Percentiles rank a stretch among this genome's conserved stretches.
phyloP scores from a whole-genome alignment of 2,797 vertebrate species.

The Yasuhikotakia modesta region DNA sequence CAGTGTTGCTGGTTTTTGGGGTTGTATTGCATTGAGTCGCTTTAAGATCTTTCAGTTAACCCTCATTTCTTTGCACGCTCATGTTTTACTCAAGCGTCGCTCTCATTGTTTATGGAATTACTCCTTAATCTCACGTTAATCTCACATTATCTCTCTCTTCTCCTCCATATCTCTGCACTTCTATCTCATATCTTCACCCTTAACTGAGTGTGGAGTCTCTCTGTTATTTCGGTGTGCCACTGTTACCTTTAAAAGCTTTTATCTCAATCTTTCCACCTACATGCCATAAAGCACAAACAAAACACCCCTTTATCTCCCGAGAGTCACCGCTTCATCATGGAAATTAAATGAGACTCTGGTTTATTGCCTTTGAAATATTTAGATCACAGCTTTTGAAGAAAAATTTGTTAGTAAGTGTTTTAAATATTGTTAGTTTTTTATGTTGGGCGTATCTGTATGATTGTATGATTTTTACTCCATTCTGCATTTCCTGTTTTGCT shows the following conservation, averaged over 20 bases:
- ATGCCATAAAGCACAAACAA: constrained; percentile 45
- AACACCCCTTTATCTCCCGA: constrained; percentile 46
- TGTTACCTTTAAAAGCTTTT: constrained; percentile 34
- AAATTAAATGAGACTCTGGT: constrained; percentile 11
- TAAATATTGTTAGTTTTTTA: background rate
- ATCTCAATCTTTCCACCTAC: constrained; percentile 47
- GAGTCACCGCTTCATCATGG: constrained; percentile 31
- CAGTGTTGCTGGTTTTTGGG: background rate
- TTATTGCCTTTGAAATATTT: constrained; percentile 13
- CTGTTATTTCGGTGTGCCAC: constrained; percentile 20
- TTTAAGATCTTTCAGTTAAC: background rate
- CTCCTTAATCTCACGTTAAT: constrained; percentile 6
- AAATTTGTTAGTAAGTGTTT: background rate
- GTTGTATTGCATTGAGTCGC: background rate
- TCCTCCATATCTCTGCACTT: constrained; percentile 1
- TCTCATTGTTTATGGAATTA: constrained; percentile 33
- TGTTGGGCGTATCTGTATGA: background rate
- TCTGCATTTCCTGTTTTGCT: too few species aligned
- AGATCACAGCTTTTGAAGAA: background rate
- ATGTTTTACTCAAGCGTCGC: background rate
- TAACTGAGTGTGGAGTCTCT: constrained; percentile 48
- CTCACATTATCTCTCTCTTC: background rate
- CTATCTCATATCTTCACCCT: constrained; percentile 34
- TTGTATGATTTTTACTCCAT: background rate
- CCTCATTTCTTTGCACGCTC: background rate